Base-by-base conservation (phyloP, 2,113 vertebrate species). In the Engraulis encrasicolus region DNA sequence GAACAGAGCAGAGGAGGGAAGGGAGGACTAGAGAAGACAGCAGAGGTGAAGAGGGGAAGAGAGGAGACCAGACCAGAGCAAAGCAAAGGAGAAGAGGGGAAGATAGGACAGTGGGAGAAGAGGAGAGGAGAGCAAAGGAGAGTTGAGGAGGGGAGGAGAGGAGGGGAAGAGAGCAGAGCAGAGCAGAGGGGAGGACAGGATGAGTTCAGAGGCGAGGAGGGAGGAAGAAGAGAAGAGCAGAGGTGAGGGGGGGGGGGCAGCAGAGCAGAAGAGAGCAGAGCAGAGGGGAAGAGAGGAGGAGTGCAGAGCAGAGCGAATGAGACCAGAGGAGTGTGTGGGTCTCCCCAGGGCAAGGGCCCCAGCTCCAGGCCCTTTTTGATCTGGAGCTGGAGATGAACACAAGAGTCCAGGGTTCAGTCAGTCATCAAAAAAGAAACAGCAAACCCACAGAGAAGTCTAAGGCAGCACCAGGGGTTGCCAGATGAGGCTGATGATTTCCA, bases 321-420 rank as follows among this genome's bases (percentile, higher is more conserved):
- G 31, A 74, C 50, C 50, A n/a, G 49, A 82, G 34, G 34, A 38
- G 74, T 58, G 52, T 0, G 45, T 23, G 38, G 78, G 78, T 80
- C 77, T 81, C 86, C 86, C 49, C 31, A 88, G 87, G 84, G 86
- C 86, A 90, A 89, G 88, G 78, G 83, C 50, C 83, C 50, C 38
- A 40, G 78, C 83, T 80, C 52, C 79, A 83, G 74, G 80, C 82
- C 77, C n/a, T 84, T 45, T 82, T 82, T 85, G 77, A 40, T 86
- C 85, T 54, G 85, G 83, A 83, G 84, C 78, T 58, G 20, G 45
- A 88, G 86, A 87, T 23, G 54, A 87, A n/a, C 88, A 78, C 45
- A 83, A n/a, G 80, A 81, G 85, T 14, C 45, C 81, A 83, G 81
- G 80, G 85, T 14, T 83, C 83, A 82, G n/a, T 78, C 19, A 90